A percentile compares a stretch with the other conserved stretches of the same genome.
Evolutionary conservation across 2,797 vertebrate genomes (phyloP).

Genomic region (Sebastes minor): DNA sequence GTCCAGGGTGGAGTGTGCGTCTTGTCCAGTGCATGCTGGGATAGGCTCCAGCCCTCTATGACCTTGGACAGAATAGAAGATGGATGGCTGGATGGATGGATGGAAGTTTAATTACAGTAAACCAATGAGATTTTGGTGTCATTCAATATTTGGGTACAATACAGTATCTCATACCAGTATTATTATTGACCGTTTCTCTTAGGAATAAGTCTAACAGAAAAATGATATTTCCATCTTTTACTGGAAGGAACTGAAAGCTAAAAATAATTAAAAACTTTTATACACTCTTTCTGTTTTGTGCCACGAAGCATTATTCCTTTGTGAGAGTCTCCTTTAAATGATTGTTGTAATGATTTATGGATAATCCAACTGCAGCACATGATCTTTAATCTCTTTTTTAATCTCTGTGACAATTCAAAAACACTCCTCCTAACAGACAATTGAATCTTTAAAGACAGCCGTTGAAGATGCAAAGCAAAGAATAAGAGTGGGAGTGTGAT

Average conservation of each 20-base stretch:
- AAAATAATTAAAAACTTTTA: not conserved
- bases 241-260: not conserved
- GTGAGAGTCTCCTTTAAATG: not conserved
- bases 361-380: not conserved
- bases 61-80: not conserved
- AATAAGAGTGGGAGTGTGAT: not conserved
- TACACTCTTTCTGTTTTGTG: not conserved
- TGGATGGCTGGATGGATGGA: not conserved
- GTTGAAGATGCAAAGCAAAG: not conserved
- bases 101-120: not conserved
- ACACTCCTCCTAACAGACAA: not conserved
- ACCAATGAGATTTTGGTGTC: not conserved
- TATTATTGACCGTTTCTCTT: not conserved
- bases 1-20: not conserved
- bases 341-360: not conserved
- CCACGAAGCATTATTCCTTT: not conserved
- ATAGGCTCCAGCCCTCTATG: not conserved
- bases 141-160: not conserved
- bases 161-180: not conserved
- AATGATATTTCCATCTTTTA: not conserved
- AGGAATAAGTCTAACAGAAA: not conserved
- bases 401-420: not conserved
- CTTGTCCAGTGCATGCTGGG: not conserved
- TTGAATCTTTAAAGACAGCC: not conserved
- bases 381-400: not conserved